These are phyloP conservation scores for Stichopus chloronotus DNA, from an alignment of 35 echinoderm and acorn worm species.

Conservation along the genomic window DNA sequence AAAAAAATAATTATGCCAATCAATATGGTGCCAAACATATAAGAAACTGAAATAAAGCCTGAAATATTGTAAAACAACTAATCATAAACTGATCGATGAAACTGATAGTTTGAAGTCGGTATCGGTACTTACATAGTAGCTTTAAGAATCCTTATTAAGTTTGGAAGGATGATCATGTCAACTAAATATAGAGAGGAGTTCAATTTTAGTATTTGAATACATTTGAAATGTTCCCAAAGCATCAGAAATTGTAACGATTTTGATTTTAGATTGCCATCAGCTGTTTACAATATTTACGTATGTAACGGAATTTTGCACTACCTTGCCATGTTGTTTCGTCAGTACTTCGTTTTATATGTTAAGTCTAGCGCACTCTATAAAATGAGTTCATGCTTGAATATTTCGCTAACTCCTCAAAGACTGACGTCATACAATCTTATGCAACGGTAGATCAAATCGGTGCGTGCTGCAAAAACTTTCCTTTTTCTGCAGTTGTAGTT, in stretches of 20 bases:
- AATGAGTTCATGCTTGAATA: not conserved
- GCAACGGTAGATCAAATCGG: not conserved
- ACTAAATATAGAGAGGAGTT: too few species aligned
- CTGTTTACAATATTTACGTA: not conserved
- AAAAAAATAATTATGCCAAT: not conserved
- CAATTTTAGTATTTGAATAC: too few species aligned
- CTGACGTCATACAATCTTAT: not conserved
- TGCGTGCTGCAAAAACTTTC: conserved; percentile 14
- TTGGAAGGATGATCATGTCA: too few species aligned
- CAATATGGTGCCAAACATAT: too few species aligned
- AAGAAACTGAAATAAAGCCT: not conserved
- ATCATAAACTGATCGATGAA: not conserved
- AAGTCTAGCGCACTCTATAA: not conserved
- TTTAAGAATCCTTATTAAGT: too few species aligned
- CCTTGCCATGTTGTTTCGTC: conserved; percentile 30
- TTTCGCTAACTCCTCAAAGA: not conserved
- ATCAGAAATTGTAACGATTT: not conserved
- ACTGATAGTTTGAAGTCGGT: too few species aligned
- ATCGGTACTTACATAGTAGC: too few species aligned
- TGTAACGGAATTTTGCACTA: conserved; percentile 14
- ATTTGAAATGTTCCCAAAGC: not conserved
- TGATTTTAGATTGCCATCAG: not conserved
- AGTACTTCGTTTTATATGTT: conserved; percentile 28
- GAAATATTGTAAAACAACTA: not conserved
- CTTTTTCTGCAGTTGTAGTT: not conserved